Conservation (phyloP, 2,888 invertebrate genomes). For the Fragum sueziense region DNA sequence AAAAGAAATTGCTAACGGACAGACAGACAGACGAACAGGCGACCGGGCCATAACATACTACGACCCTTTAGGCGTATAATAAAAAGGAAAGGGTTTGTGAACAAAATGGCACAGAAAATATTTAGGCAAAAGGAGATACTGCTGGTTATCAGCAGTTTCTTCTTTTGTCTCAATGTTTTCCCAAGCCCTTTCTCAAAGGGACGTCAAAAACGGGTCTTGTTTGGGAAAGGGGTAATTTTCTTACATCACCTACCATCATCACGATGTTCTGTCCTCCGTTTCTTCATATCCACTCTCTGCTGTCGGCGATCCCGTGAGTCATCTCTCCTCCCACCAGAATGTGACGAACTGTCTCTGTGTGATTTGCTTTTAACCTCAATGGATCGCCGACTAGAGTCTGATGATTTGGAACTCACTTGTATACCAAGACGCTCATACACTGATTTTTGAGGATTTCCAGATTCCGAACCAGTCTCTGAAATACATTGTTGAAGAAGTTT, state of each 20-base stretch:
- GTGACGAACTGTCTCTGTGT: neutral
- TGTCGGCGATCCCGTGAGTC: neutral
- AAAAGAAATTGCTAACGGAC: too few relatives aligned
- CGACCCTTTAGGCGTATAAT: too few relatives aligned
- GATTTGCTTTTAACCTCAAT: neutral
- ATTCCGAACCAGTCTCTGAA: constrained; percentile 6
- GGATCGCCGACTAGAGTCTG: neutral
- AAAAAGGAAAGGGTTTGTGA: too few relatives aligned
- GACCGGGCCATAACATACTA: too few relatives aligned
- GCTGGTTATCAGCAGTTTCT: too few relatives aligned
- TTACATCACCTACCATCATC: neutral
- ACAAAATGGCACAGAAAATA: too few relatives aligned
- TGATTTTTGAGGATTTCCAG: constrained; percentile 46
- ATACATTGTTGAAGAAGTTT: too few relatives aligned
- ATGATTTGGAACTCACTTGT: constrained; percentile 18
- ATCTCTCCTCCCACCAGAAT: neutral
- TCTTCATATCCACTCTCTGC: neutral
- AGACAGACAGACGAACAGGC: too few relatives aligned
- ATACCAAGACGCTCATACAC: constrained; percentile 66
- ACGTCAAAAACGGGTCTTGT: neutral
- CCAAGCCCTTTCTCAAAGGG: too few relatives aligned
- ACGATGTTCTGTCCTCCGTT: neutral
- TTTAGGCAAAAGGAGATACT: too few relatives aligned
- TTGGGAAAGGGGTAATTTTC: neutral
- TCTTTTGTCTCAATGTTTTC: too few relatives aligned